phyloP scores from a whole-genome alignment of 2,113 vertebrate genomes.

The Gallinago jamesoni region DNA sequence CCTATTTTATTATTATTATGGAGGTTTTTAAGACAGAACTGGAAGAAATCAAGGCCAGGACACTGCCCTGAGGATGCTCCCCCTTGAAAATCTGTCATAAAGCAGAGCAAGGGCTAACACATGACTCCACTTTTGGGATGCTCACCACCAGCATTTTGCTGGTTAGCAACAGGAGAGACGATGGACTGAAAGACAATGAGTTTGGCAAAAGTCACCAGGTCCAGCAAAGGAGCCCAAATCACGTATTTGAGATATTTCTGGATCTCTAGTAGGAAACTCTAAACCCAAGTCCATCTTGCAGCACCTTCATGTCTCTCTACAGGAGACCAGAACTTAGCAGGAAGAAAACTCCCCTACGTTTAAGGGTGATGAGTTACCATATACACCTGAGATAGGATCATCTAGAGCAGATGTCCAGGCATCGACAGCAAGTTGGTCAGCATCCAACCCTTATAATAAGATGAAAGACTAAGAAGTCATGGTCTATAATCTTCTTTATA shows the following conservation, averaged over 20 bases:
- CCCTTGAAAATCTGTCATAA: neutral
- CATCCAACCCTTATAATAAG: neutral
- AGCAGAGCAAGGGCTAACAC: neutral
- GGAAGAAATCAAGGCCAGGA: neutral
- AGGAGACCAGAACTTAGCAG: neutral
- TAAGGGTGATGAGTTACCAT: neutral
- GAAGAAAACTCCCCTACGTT: neutral
- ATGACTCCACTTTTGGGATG: neutral
- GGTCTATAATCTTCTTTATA: neutral
- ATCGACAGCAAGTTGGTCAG: neutral
- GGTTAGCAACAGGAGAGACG: neutral
- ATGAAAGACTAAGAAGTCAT: neutral
- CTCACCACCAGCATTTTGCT: neutral
- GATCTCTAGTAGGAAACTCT: neutral
- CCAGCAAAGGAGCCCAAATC: neutral
- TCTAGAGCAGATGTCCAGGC: neutral
- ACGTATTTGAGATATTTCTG: accelerated
- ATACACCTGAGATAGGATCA: neutral
- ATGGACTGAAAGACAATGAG: neutral
- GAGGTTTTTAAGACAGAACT: neutral
- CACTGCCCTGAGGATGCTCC: neutral
- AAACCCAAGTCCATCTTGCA: neutral
- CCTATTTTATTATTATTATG: neutral
- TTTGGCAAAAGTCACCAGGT: neutral
- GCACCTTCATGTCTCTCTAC: neutral